Percentiles rank a stretch among this genome's conserved stretches.
These are phyloP conservation scores for Pristiophorus japonicus DNA, from an alignment of 2,113 vertebrate species.

Conservation along the genomic window DNA sequence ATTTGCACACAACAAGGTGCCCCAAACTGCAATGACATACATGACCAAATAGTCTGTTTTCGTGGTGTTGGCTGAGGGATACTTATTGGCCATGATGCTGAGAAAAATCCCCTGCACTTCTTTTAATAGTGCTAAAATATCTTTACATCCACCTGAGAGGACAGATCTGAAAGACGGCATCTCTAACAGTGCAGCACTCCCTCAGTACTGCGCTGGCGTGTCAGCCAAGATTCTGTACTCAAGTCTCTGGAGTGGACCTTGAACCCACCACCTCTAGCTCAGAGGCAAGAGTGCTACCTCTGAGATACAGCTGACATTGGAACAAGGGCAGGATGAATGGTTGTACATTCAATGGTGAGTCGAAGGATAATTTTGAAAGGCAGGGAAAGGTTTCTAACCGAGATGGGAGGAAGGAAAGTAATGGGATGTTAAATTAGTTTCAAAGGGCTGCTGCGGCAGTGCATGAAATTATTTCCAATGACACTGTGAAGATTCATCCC, in stretches of 20 bases:
- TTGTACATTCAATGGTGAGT: background rate
- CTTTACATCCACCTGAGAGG: background rate
- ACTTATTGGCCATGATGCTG: background rate
- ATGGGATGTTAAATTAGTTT: conserved; percentile 66
- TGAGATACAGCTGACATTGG: background rate
- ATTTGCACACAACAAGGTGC: background rate
- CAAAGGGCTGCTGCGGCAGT: conserved; percentile 68
- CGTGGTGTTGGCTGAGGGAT: background rate
- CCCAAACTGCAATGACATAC: background rate
- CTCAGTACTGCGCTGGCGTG: background rate
- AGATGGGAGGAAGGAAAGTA: conserved; percentile 52
- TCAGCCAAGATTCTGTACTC: background rate
- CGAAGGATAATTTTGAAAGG: background rate
- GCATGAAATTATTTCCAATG: conserved; percentile 78
- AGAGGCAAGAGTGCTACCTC: background rate
- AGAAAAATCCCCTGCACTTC: background rate
- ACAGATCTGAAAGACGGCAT: background rate
- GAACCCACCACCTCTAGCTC: background rate
- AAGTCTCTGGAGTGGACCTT: background rate
- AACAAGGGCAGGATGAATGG: background rate
- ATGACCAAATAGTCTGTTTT: background rate
- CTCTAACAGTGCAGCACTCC: background rate
- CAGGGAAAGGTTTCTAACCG: conserved; percentile 44
- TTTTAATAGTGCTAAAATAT: background rate
- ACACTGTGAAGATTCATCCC: conserved; percentile 61